These are phyloP conservation scores for Monomorium pharaonis DNA, from an alignment of 1,140 invertebrate species.

Conservation along the genomic window DNA sequence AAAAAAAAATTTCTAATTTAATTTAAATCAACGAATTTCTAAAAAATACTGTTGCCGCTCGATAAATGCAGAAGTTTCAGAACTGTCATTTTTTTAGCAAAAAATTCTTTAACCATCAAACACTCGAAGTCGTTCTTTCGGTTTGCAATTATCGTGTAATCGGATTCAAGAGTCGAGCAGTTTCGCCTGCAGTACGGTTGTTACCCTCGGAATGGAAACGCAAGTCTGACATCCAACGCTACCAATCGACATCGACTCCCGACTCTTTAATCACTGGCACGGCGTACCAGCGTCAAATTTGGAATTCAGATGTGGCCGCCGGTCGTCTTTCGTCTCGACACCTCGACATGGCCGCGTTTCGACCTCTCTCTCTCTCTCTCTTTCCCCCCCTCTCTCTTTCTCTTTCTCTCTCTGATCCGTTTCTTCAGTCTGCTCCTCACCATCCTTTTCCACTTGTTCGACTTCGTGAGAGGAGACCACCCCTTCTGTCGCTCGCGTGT, in stretches of 20 bases:
- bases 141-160: neutral
- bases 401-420: conserved; percentile 15
- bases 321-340: conserved; percentile 65
- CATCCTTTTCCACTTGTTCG: conserved; percentile 12
- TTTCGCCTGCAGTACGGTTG: neutral
- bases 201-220: neutral
- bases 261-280: conserved; percentile 69
- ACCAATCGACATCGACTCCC: conserved; percentile 64
- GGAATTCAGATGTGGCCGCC: conserved; percentile 70
- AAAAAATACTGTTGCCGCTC: neutral
- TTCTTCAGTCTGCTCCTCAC: conserved; percentile 51
- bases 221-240: conserved; percentile 44
- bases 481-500: conserved; percentile 32
- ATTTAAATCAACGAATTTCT: neutral
- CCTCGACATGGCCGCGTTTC: conserved; percentile 47
- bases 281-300: conserved; percentile 65
- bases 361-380: conserved; percentile 60
- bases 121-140: neutral
- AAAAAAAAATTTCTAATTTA: neutral
- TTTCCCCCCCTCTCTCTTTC: neutral
- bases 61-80: neutral
- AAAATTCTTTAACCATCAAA: neutral
- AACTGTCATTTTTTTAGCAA: neutral
- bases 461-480: conserved; percentile 31
- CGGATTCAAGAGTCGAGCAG: neutral